Percentiles rank a stretch among this genome's conserved stretches.
These are phyloP conservation scores for Thaleichthys pacificus DNA, from an alignment of 2,797 vertebrate genomes.

Conservation along the genomic window DNA sequence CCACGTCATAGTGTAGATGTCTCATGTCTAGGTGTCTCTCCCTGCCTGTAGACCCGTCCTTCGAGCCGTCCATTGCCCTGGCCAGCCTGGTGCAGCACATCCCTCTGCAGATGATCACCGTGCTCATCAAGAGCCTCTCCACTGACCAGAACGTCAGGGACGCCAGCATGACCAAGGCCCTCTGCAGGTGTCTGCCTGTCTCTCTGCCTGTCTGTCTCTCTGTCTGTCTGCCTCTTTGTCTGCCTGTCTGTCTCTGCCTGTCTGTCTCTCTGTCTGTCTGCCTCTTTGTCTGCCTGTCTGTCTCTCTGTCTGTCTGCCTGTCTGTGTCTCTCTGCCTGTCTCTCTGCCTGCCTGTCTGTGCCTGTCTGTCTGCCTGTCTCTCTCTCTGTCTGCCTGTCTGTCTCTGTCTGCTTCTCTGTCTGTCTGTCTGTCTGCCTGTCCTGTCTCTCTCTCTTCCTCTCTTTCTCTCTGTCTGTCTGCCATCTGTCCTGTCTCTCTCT, in stretches of 20 bases:
- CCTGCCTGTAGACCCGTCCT: slow-evolving; percentile 81
- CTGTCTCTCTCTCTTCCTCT: background rate
- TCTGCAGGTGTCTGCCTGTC: slow-evolving; percentile 81
- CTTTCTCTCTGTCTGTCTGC: background rate
- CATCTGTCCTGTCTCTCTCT: background rate
- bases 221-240: background rate
- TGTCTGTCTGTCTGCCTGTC: background rate
- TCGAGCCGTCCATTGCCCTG: slow-evolving; percentile 93
- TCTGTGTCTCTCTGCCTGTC: background rate
- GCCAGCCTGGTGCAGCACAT: slow-evolving; percentile 98
- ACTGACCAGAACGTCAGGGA: slow-evolving; percentile 98
- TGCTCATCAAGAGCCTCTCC: slow-evolving; percentile 97
- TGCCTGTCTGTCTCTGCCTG: background rate
- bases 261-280: background rate
- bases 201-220: background rate
- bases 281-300: background rate
- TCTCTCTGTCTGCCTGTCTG: background rate
- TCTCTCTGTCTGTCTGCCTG: background rate
- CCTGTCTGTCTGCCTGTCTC: background rate
- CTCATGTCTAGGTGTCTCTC: background rate
- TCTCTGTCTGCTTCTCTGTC: background rate
- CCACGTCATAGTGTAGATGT: background rate
- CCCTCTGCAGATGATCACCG: slow-evolving; percentile 96
- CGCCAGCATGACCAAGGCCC: slow-evolving; percentile 94
- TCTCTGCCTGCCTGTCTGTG: background rate